Percentiles rank a stretch among this genome's conserved stretches.
Evolutionary conservation across 2,113 vertebrate species (phyloP).

Genomic region (Zosterops pallidus): DNA sequence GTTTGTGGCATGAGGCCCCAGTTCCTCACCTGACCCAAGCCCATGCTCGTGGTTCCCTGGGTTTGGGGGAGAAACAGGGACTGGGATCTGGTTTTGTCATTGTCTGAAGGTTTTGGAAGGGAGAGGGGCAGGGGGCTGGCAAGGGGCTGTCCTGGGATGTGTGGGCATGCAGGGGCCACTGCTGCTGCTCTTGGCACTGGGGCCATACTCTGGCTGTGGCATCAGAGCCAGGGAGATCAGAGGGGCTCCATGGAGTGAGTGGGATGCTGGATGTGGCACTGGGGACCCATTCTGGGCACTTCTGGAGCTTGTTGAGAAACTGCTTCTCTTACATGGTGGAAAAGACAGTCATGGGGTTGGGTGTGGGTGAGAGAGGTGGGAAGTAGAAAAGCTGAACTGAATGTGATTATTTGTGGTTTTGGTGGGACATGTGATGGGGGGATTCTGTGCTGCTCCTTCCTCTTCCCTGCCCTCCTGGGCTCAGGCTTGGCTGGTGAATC

Average conservation of each 20-base stretch:
- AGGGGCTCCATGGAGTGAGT: background rate
- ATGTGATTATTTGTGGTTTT: background rate
- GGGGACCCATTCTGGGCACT: background rate
- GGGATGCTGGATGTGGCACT: background rate
- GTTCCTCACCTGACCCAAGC: background rate
- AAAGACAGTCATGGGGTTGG: background rate
- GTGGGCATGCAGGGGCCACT: background rate
- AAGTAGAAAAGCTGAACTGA: conserved; percentile 8
- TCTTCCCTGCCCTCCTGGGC: accelerated
- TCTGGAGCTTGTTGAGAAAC: background rate
- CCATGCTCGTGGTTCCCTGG: accelerated
- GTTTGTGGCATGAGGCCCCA: background rate
- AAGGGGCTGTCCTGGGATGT: background rate
- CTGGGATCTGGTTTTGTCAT: background rate
- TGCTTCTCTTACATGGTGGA: background rate
- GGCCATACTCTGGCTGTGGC: no score
- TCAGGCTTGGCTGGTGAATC: background rate
- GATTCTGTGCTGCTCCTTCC: background rate
- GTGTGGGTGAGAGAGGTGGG: background rate
- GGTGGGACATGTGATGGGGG: background rate
- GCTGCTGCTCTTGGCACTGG: background rate
- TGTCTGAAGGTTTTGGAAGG: background rate
- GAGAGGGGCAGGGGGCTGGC: accelerated
- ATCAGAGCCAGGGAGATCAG: background rate
- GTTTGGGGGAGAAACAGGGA: background rate